These are phyloP conservation scores for Hemiprocne comata DNA, from an alignment of 2,113 vertebrate genomes.

Conservation along the genomic window DNA sequence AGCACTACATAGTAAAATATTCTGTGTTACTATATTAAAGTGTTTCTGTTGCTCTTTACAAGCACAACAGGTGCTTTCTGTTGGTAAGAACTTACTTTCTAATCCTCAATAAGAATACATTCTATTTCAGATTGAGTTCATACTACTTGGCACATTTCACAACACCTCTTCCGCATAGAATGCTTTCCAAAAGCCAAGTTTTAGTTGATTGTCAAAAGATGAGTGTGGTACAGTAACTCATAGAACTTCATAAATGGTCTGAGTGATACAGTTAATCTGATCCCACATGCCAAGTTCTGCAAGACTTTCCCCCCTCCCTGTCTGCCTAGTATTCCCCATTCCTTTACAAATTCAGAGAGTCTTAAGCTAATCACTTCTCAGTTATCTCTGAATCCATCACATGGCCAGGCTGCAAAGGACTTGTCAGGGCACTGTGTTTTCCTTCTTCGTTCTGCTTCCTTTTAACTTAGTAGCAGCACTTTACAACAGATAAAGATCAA, in stretches of 20 bases:
- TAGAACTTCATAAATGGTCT: not conserved
- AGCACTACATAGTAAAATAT: not conserved
- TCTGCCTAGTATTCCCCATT: not conserved
- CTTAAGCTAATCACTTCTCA: conserved; percentile 30
- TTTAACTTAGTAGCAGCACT: conserved; percentile 61
- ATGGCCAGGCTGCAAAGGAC: conserved; percentile 9
- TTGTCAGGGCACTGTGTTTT: conserved; percentile 38
- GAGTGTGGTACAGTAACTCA: not conserved
- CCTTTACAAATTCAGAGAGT: conserved; percentile 9
- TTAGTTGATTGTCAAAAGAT: not conserved
- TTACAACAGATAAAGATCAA: conserved; percentile 67
- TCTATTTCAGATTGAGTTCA: not conserved
- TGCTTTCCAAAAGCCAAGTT: conserved; percentile 8
- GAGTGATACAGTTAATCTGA: not conserved
- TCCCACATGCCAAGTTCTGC: not conserved
- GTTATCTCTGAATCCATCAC: conserved; percentile 24
- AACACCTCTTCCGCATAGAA: not conserved
- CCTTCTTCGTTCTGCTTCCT: conserved; percentile 44
- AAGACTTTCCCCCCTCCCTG: not conserved
- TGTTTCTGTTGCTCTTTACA: not conserved
- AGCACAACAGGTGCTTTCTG: not conserved
- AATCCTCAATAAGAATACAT: not conserved
- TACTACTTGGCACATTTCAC: not conserved
- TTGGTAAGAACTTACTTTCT: not conserved
- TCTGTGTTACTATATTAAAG: not conserved